Base-by-base conservation (phyloP, 2,797 vertebrate species). In the Pagetopsis macropterus region DNA sequence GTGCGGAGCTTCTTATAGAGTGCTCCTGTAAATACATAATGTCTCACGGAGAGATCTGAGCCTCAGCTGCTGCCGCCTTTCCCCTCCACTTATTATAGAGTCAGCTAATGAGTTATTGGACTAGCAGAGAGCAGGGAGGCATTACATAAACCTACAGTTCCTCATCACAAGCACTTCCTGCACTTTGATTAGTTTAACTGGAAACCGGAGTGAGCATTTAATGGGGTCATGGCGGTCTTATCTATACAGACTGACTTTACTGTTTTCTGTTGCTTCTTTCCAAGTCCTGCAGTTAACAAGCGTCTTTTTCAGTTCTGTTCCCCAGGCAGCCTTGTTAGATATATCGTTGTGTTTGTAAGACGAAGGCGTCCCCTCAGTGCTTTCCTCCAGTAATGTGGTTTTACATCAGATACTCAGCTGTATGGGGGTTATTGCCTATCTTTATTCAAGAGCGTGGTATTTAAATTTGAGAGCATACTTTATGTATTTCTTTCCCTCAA, bases 21-120 rank as follows among this genome's bases (percentile, higher is more conserved):
- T 41, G 10, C 52, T 33, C 76, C 69, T 67, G 76, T 84, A 89
- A 85, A 84, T 77, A 69, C 77, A 74, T 75, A 78, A 78, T 66
- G 44, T 81, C 50, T 84, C 75, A 41, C 61, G 62, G 72, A 72
- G 72, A 77, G 73, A 84, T 86, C 76, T 76, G 62, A 81, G 84
- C 73, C 52, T 56, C 70, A 51, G 56, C 51, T 62, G 55, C 74
- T 33, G 70, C 48, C 15, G 19, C 62, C 52, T 62, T 51, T 72
- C 40, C 49, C 54, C 3, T 1, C 23, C 67, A 14, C 59, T 70
- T 76, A 74, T 87, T 86, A 76, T 74, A 64, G 71, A 87, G 65
- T 78, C 70, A 65, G 33, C 70, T 88, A 87, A 91, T 89, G 88
- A 91, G 80, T 79, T 88, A 69, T 84, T 90, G 76, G 68, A 69